These are phyloP conservation scores for Clepsis dumicolana DNA, from an alignment of 2,888 invertebrate species.

Conservation along the genomic window DNA sequence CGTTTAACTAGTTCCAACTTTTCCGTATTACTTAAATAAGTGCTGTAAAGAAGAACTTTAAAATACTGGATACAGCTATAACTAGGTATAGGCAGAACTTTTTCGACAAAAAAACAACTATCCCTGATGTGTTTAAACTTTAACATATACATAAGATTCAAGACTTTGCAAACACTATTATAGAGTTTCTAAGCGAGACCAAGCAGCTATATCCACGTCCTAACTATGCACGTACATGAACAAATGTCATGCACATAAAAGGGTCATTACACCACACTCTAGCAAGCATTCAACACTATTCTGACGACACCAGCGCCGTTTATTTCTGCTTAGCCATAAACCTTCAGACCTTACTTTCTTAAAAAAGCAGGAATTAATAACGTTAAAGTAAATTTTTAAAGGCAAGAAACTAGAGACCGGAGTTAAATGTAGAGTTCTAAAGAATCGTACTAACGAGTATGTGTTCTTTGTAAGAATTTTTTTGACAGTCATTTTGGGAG, in stretches of 20 bases:
- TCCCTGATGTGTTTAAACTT: neutral
- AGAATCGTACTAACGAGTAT: no score
- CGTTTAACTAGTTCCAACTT: no score
- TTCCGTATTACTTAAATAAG: no score
- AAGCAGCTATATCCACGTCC: conserved; percentile 30
- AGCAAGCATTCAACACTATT: conserved; percentile 53
- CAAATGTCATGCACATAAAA: conserved; percentile 47
- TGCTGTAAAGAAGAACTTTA: no score
- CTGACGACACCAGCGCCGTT: conserved; percentile 59
- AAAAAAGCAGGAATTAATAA: conserved; percentile 37
- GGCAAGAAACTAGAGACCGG: conserved; percentile 16
- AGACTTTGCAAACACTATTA: neutral
- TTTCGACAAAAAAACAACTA: neutral
- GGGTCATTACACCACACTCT: conserved; percentile 45
- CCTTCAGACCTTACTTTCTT: conserved; percentile 36
- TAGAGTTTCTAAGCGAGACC: conserved; percentile 16
- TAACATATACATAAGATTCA: neutral
- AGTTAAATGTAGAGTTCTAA: neutral
- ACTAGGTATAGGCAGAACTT: no score
- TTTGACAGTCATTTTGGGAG: no score
- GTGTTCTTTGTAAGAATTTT: no score
- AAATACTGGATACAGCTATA: neutral
- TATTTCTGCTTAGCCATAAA: conserved; percentile 52
- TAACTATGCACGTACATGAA: conserved; percentile 18
- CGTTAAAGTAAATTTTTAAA: conserved; percentile 33